These are phyloP conservation scores for Illadopsis cleaveri DNA, from an alignment of 2,113 vertebrate genomes.

Conservation along the genomic window DNA sequence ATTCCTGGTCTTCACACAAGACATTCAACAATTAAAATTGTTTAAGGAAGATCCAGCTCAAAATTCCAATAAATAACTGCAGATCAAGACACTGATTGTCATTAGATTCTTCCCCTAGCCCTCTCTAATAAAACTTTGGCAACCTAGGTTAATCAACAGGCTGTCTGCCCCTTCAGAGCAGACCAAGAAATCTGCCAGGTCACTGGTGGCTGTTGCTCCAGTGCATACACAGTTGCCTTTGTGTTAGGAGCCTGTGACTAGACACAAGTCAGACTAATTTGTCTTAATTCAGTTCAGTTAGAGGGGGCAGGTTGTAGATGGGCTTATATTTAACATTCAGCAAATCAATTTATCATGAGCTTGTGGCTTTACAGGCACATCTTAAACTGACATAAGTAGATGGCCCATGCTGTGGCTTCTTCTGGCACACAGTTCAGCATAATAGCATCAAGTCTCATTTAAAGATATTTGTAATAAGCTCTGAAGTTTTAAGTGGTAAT, in stretches of 20 bases:
- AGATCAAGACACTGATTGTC: not conserved
- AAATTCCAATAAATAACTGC: not conserved
- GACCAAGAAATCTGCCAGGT: not conserved
- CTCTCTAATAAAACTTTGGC: not conserved
- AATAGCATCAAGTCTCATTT: not conserved
- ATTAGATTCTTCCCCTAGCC: not conserved
- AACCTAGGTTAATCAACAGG: not conserved
- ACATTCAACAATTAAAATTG: not conserved
- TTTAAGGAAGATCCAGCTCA: not conserved
- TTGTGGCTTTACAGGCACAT: not conserved
- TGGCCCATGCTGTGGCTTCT: not conserved
- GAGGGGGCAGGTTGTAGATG: not conserved
- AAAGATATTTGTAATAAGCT: not conserved
- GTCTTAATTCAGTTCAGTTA: constrained; percentile 11
- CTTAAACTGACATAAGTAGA: not conserved
- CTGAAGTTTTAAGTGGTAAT: not conserved
- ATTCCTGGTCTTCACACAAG: not conserved
- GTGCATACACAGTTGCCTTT: not conserved
- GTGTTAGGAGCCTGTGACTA: not conserved
- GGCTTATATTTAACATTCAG: not conserved
- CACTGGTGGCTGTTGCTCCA: not conserved
- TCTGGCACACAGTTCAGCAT: not conserved
- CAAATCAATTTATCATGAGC: constrained; percentile 5
- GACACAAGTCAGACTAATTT: constrained; percentile 14
- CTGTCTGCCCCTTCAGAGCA: not conserved